These are phyloP conservation scores for Meriones psammophilus DNA, from an alignment of 2,797 vertebrate species.

Conservation along the genomic window DNA sequence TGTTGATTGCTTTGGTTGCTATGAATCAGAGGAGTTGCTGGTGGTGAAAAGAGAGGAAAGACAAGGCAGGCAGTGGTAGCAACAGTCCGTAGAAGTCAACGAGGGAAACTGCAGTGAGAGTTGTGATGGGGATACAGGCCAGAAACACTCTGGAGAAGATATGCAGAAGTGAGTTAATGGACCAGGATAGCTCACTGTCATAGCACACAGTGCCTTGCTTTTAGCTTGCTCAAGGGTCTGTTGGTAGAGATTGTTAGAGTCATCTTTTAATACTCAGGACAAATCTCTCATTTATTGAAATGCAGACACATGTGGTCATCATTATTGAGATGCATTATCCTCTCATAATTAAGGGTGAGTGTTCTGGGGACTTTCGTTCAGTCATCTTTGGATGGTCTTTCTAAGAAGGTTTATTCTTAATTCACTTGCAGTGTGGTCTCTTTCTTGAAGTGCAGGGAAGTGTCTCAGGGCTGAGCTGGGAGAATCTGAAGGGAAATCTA, in stretches of 20 bases:
- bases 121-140: not conserved
- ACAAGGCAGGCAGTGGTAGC: not conserved
- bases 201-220: not conserved
- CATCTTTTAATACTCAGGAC: not conserved
- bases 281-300: not conserved
- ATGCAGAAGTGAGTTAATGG: not conserved
- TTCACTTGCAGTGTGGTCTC: not conserved
- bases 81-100: not conserved
- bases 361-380: not conserved
- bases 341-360: not conserved
- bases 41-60: not conserved
- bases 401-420: not conserved
- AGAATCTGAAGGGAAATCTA: not conserved
- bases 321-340: constrained; percentile 5
- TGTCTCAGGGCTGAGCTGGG: not conserved
- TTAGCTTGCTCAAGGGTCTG: not conserved
- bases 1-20: not conserved
- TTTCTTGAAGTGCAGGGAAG: not conserved
- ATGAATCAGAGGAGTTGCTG: not conserved
- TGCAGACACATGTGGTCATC: not conserved
- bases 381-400: not conserved
- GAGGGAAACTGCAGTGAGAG: too few relatives aligned
- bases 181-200: not conserved
- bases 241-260: not conserved
- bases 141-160: not conserved